Base-by-base conservation (phyloP, 2,888 invertebrate species). In the Standfussiana lucernea region DNA sequence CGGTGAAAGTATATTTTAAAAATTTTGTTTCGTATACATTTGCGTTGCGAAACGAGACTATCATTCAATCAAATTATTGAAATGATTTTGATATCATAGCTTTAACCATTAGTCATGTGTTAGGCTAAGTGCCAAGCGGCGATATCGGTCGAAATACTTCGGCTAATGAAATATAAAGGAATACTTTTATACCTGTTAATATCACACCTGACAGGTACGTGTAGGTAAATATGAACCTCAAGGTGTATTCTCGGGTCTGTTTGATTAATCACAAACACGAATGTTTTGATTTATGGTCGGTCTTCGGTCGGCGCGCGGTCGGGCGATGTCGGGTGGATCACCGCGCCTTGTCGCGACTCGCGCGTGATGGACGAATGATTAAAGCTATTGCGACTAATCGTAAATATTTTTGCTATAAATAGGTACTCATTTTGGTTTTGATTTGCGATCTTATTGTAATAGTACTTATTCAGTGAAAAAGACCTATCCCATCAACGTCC, bases 251-350 rank as follows among this genome's bases (percentile, higher is more conserved):
- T 86, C 84, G 86, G 85, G 84, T 89, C 88, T 89, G 89, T 94
- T 94, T 94, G 96, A 96, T 96, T 96, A 96, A 96, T 96, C 94
- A 95, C 92, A 91, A 91, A 90, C 91, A 90, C 91, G 93, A 93
- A 93, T 93, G 94, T 94, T 95, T 94, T 96, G 96, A 96, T 96
- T 96, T 95, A 96, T 95, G 94, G 89, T 78, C 86, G 89, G 82
- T 80, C 86, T 87, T 87, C 90, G 89, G 82, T 86, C 89, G 82
- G 68, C 79, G 89, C 32, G 53, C 72, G 66, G 83, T 77, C 82
- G 81, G 80, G 88, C 37, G 65, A 73, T 59, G 67, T 75, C 72
- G 73, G 67, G 40, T 64, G 79, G 79, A 83, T 77, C 79, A 70
- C 24, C 72, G 78, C 67, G 75, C 77, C 84, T 77, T 87, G 82